Evolutionary conservation across 2,797 vertebrate genomes (phyloP).

Genomic region (Pteronotus mesoamericanus): DNA sequence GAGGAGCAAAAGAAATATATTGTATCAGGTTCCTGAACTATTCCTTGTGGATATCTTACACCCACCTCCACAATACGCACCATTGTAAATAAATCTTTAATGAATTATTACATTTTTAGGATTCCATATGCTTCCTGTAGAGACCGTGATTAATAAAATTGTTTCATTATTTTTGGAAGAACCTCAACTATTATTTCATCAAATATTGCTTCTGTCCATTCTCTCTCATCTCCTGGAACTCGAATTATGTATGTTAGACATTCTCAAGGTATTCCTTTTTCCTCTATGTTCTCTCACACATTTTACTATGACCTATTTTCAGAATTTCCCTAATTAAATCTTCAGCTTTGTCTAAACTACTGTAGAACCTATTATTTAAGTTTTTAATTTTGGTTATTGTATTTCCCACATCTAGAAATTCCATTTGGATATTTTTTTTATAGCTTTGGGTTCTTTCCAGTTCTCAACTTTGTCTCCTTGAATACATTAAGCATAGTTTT

Average conservation of each 20-base stretch:
- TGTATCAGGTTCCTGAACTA: not conserved
- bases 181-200: not conserved
- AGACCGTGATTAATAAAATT: not conserved
- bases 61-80: not conserved
- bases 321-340: not conserved
- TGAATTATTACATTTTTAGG: not conserved
- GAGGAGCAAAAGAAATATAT: not conserved
- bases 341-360: not conserved
- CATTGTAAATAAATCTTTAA: not conserved
- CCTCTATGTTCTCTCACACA: not conserved
- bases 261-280: not conserved
- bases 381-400: not conserved
- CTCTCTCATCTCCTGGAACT: not conserved
- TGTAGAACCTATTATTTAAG: not conserved
- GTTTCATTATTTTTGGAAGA: not conserved
- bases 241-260: not conserved
- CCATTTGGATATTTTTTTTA: not conserved
- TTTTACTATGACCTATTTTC: not conserved
- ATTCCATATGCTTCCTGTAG: not conserved
- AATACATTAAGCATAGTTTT: not conserved
- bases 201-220: not conserved
- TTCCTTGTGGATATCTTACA: not conserved
- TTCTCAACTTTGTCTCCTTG: not conserved
- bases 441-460: not conserved
- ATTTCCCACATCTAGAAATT: conserved; percentile 8